Evolutionary conservation across 2,113 vertebrate species (phyloP).

Genomic region (Pollachius pollachius): DNA sequence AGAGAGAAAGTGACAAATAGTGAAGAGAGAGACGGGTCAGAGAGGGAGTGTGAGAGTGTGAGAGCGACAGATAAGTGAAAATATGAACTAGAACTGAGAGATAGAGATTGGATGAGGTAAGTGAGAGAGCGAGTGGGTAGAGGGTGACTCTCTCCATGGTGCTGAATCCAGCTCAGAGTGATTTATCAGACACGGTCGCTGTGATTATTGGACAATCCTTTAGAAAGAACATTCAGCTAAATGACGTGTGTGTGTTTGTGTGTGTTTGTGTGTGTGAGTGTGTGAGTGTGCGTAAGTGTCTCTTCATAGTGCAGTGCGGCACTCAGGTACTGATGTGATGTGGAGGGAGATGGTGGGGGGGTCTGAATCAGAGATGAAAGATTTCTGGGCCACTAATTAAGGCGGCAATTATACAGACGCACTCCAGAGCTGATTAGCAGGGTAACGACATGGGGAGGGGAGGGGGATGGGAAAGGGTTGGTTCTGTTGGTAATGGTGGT

Average conservation of each 20-base stretch:
- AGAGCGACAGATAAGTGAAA: too few relatives aligned
- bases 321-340: constrained; percentile 80
- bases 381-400: constrained; percentile 82
- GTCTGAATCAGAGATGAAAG: constrained; percentile 78
- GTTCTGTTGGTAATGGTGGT: too few relatives aligned
- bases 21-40: too few relatives aligned
- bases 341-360: constrained; percentile 76
- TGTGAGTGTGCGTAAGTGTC: not conserved
- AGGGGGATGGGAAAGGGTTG: not conserved
- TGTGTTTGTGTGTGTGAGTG: too few relatives aligned
- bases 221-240: too few relatives aligned
- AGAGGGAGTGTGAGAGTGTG: too few relatives aligned
- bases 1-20: too few relatives aligned
- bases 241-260: too few relatives aligned
- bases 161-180: constrained; percentile 42
- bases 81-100: too few relatives aligned
- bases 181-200: too few relatives aligned
- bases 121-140: not conserved
- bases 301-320: constrained; percentile 50
- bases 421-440: constrained; percentile 68
- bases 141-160: constrained; percentile 45
- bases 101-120: too few relatives aligned
- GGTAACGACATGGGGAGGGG: constrained; percentile 55
- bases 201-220: too few relatives aligned
- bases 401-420: constrained; percentile 71